phyloP scores from a whole-genome alignment of 1,140 invertebrate species.

The Eubasilissa regina region DNA sequence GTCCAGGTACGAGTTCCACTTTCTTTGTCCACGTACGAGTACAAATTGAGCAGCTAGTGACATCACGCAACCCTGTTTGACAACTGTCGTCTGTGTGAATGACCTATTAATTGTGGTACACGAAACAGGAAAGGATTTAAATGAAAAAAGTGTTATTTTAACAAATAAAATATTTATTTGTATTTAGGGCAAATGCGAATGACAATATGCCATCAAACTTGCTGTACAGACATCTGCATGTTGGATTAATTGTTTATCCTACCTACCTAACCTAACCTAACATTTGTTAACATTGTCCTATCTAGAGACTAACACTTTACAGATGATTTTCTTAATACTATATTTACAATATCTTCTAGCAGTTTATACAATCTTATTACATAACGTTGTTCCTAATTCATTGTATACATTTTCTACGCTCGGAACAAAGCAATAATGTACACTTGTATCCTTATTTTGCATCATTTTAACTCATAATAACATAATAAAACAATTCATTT shows the following conservation, averaged over 20 bases:
- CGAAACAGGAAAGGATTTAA: background rate
- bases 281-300: slow-evolving; percentile 36
- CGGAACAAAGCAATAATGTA: slow-evolving; percentile 2
- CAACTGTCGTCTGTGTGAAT: too few species aligned
- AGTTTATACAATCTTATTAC: slow-evolving; percentile 20
- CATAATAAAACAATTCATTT: background rate
- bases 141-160: slow-evolving; percentile 35
- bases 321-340: slow-evolving; percentile 1
- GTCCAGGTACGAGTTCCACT: too few species aligned
- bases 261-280: slow-evolving; percentile 26
- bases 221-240: slow-evolving; percentile 10
- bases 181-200: slow-evolving; percentile 32
- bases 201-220: slow-evolving; percentile 40
- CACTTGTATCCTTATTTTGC: background rate
- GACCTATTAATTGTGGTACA: too few species aligned
- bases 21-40: too few species aligned
- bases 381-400: slow-evolving; percentile 11
- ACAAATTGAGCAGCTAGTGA: too few species aligned
- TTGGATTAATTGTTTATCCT: slow-evolving; percentile 37
- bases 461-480: too few species aligned
- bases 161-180: slow-evolving; percentile 59
- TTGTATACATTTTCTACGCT: slow-evolving; percentile 29
- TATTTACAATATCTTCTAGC: slow-evolving; percentile 34
- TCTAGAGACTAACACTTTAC: slow-evolving; percentile 33
- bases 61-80: too few species aligned